phyloP scores from a whole-genome alignment of 2,113 vertebrate species.

The Suncus etruscus region DNA sequence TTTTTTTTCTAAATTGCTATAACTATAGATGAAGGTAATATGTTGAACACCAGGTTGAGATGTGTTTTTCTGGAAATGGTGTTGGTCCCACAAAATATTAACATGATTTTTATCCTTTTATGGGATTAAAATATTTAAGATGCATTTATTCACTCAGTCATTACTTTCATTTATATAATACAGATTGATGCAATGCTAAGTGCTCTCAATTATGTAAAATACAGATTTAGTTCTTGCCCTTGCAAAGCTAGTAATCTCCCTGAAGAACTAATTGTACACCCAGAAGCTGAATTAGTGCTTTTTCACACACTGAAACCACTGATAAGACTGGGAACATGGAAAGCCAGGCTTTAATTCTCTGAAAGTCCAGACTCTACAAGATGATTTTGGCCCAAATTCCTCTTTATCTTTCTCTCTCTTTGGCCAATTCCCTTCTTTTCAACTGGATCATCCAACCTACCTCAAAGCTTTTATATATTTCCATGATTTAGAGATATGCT shows the following conservation, averaged over 20 bases:
- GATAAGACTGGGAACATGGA: background rate
- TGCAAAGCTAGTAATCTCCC: background rate
- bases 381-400: background rate
- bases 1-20: background rate
- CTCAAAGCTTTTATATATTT: background rate
- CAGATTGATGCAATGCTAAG: background rate
- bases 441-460: background rate
- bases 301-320: background rate
- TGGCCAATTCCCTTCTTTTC: background rate
- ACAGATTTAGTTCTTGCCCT: slow-evolving; percentile 1
- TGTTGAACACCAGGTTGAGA: background rate
- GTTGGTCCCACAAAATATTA: background rate
- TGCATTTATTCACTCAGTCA: background rate
- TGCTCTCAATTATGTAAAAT: background rate
- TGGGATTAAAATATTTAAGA: background rate
- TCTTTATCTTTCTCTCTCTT: background rate
- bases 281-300: background rate
- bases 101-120: background rate
- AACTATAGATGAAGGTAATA: background rate
- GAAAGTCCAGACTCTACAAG: background rate
- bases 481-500: background rate
- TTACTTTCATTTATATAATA: background rate
- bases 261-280: background rate
- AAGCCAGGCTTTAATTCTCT: background rate
- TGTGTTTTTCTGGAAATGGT: background rate